Conservation (phyloP, 1,140 invertebrate genomes). For the Bemisia tabaci region DNA sequence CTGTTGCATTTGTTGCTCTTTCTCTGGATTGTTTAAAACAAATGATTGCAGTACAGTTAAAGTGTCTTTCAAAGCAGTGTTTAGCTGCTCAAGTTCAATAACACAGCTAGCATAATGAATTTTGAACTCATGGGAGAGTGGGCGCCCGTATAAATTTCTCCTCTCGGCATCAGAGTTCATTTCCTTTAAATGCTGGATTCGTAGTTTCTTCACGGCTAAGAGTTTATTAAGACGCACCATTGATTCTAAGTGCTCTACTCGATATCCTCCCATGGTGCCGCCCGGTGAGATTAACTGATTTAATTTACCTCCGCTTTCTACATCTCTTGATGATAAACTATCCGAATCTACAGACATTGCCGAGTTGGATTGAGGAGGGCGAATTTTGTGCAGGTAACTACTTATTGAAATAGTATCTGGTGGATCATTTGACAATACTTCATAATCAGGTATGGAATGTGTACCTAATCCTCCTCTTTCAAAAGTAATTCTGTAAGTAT, state of each 20-base stretch:
- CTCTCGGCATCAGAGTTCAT: slow-evolving; percentile 88
- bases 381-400: slow-evolving; percentile 68
- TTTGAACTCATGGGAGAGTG: slow-evolving; percentile 72
- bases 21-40: slow-evolving; percentile 12
- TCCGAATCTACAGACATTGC: not conserved
- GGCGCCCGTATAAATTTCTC: slow-evolving; percentile 60
- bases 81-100: slow-evolving; percentile 82
- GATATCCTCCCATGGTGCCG: slow-evolving; percentile 11
- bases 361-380: slow-evolving; percentile 39
- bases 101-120: slow-evolving; percentile 76
- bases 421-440: slow-evolving; percentile 85
- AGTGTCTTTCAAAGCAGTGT: slow-evolving; percentile 67
- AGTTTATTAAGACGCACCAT: slow-evolving; percentile 64
- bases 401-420: slow-evolving; percentile 80
- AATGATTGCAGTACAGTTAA: slow-evolving; percentile 11
- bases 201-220: slow-evolving; percentile 63
- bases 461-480: slow-evolving; percentile 86
- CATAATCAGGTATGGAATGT: slow-evolving; percentile 91
- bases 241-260: slow-evolving; percentile 14
- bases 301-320: not conserved
- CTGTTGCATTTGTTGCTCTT: slow-evolving; percentile 37
- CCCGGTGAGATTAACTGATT: not conserved
- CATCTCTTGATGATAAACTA: not conserved
- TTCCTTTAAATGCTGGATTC: slow-evolving; percentile 63
- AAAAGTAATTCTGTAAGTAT: slow-evolving; percentile 95